phyloP scores from a whole-genome alignment of 2,113 vertebrate genomes.

The Zapornia atra region DNA sequence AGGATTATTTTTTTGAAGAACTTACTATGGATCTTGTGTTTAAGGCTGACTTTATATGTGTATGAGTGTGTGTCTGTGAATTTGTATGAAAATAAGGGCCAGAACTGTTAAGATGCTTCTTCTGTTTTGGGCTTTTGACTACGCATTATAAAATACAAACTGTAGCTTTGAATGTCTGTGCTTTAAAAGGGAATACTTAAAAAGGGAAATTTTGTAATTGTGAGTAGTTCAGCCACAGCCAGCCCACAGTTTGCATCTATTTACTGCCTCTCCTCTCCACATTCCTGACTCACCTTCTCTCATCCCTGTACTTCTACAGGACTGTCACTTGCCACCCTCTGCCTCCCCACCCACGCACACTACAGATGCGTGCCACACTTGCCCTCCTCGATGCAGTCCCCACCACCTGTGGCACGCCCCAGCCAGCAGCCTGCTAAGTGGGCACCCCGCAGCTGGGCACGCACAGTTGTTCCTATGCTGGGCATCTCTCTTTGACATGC shows the following conservation, averaged over 20 bases:
- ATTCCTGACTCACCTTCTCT: background rate
- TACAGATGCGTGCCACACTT: rapidly evolving
- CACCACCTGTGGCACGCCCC: background rate
- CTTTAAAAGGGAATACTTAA: background rate
- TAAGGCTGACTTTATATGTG: background rate
- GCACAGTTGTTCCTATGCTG: background rate
- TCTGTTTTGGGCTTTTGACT: conserved; percentile 30
- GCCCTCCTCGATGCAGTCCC: rapidly evolving
- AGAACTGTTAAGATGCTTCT: conserved; percentile 1
- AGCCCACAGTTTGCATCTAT: background rate
- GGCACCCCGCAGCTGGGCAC: rapidly evolving
- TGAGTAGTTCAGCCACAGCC: background rate
- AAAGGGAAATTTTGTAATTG: background rate
- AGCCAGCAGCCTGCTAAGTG: background rate
- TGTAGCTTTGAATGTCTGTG: background rate
- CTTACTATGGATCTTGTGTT: background rate
- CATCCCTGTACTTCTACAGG: background rate
- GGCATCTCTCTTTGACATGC: background rate
- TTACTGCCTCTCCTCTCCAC: background rate
- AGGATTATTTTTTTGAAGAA: conserved; percentile 32
- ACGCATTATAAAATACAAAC: background rate
- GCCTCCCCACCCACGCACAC: background rate
- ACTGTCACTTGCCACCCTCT: background rate
- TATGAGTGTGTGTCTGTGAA: background rate
- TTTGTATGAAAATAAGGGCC: conserved; percentile 38